Conservation (phyloP, 1,140 invertebrate genomes). For the Laodelphax striatellus region DNA sequence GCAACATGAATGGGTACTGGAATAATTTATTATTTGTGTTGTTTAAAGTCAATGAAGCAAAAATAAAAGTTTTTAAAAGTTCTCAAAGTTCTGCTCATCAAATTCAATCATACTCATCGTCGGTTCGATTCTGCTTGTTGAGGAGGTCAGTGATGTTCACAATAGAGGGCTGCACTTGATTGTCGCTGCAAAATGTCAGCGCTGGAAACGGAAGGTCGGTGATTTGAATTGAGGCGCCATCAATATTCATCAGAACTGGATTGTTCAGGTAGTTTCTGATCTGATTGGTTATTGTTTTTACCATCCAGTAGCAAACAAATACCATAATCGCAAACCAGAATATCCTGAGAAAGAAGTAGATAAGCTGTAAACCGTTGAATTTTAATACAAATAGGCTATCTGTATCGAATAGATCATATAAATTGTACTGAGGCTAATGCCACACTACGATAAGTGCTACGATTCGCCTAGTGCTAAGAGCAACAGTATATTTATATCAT, state of each 20-base stretch:
- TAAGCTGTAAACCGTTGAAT: not conserved
- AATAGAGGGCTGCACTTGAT: not conserved
- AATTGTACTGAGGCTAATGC: too few species aligned
- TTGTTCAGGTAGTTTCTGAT: not conserved
- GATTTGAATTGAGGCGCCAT: not conserved
- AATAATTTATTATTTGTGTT: too few species aligned
- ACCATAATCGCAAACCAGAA: conserved; percentile 1
- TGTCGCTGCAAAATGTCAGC: conserved; percentile 19
- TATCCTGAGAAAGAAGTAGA: not conserved
- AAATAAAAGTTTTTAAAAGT: too few species aligned
- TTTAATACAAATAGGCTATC: too few species aligned
- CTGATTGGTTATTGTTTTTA: conserved; percentile 1
- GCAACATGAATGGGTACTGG: too few species aligned
- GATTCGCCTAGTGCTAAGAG: too few species aligned
- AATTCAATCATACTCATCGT: conserved; percentile 1
- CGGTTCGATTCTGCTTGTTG: not conserved
- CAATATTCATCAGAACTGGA: conserved; percentile 6
- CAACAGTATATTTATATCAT: too few species aligned
- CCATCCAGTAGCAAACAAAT: not conserved
- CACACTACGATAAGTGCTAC: too few species aligned
- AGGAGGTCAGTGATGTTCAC: not conserved
- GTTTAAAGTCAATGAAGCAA: too few species aligned
- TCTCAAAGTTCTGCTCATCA: too few species aligned
- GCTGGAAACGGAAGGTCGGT: conserved; percentile 21
- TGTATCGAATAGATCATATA: too few species aligned